Base-by-base conservation (phyloP, 1,140 invertebrate genomes). In the Zaprionus kolodkinae region DNA sequence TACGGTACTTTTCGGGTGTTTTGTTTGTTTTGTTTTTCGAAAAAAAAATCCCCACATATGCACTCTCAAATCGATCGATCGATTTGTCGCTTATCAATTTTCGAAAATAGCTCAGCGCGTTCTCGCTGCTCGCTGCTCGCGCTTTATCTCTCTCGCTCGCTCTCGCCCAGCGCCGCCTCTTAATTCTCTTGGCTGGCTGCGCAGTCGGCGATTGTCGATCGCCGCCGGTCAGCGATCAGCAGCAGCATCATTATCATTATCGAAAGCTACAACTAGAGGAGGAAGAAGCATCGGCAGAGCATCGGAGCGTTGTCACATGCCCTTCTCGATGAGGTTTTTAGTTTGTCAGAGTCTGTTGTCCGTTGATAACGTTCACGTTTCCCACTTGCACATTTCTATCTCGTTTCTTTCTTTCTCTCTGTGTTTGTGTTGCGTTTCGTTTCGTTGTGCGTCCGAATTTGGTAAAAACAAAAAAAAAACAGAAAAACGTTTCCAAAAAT, bases 291-390 rank as follows among this genome's bases (percentile, higher is more conserved):
- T 35, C 33, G 33, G 33, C 33, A 9, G 33, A 4, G 6, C 33
- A 52, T 30, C 65, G 54, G 66, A 61, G 69, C 72, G 2, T 15
- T 72, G 70, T 70, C 76, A 74, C 48, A 50, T 71, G 72, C 55
- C 50, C 45, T 36, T 12, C 40, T 7, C 55, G 43, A 6, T 60
- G 45, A 50, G 30, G 27, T 70, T 56, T 73, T 91, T 81, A 92
- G 91, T 92, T 92, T 91, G 91, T 92, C 90, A 88, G 91, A 88
- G 86, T 92, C 91, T 91, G 86, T 92, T 92, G 91, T 92, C 83
- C 27, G 27, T 92, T 92, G 91, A 92, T 92, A 92, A 91, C 87
- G 87, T 92, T 90, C 86, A 91, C 77, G 74, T 80, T 78, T 78
- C 75, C 82, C 70, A 76, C 57, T 77, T 65, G 72, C 67, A 66